Evolutionary conservation across 2,888 invertebrate genomes (phyloP).

Genomic region (Dolichopus griseipennis): DNA sequence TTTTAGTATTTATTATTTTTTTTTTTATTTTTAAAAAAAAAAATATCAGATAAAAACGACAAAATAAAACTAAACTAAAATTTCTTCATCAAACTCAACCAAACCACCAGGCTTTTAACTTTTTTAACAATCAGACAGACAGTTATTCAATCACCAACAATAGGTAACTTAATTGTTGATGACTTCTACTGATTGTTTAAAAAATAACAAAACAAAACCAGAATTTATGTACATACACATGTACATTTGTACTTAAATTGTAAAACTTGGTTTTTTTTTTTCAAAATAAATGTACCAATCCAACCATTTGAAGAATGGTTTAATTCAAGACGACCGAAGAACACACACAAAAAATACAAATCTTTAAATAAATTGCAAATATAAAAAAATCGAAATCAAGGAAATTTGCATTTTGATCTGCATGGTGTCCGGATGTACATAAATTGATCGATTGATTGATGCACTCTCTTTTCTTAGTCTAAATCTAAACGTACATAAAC

Average conservation of each 20-base stretch:
- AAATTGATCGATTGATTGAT: constrained; percentile 40
- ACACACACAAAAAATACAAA: neutral
- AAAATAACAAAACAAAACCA: neutral
- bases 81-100: constrained; percentile 1
- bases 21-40: neutral
- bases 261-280: too few species aligned
- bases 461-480: constrained; percentile 11
- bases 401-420: constrained; percentile 26
- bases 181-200: neutral
- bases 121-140: neutral
- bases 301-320: too few species aligned
- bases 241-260: too few species aligned
- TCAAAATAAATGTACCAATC: too few species aligned
- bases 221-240: too few species aligned
- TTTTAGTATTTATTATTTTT: too few species aligned
- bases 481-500: constrained; percentile 3
- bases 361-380: neutral
- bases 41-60: neutral
- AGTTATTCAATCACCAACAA: constrained; percentile 6
- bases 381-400: neutral
- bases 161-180: constrained; percentile 6
- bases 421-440: constrained; percentile 39
- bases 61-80: neutral
- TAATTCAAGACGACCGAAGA: neutral
- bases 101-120: constrained; percentile 1